These are phyloP conservation scores for Lottia gigantea DNA, from an alignment of 2,888 invertebrate genomes.

Conservation along the genomic window DNA sequence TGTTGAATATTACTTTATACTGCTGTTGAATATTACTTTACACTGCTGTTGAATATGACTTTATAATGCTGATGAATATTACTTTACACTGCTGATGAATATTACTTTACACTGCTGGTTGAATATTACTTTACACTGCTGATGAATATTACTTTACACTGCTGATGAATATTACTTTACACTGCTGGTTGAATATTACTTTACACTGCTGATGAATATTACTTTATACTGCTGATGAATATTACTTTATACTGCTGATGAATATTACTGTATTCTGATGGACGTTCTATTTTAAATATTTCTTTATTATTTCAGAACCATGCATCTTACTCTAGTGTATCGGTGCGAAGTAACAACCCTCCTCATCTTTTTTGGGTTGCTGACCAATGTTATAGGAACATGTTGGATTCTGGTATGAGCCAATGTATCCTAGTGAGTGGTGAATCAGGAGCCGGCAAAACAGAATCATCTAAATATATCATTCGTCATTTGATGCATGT, in stretches of 20 bases:
- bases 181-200: too few species aligned
- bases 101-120: too few species aligned
- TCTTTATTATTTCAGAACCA: constrained; percentile 37
- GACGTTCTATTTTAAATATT: not conserved
- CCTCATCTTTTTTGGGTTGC: constrained; percentile 53
- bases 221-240: too few species aligned
- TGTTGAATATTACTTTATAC: too few species aligned
- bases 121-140: too few species aligned
- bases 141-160: too few species aligned
- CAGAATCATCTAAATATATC: constrained; percentile 60
- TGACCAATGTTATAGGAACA: constrained; percentile 43
- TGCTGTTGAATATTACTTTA: too few species aligned
- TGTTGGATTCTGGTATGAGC: constrained; percentile 41
- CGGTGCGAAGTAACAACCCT: constrained; percentile 35
- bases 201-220: not conserved
- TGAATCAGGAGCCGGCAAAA: constrained; percentile 62
- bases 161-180: too few species aligned
- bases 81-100: too few species aligned
- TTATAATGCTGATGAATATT: too few species aligned
- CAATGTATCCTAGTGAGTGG: constrained; percentile 61
- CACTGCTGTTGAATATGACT: too few species aligned
- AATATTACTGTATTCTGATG: not conserved
- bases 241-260: too few species aligned
- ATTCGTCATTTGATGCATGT: constrained; percentile 58
- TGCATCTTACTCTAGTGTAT: constrained; percentile 39